These are phyloP conservation scores for Lasioglossum baleicum DNA, from an alignment of 1,140 invertebrate species.

Conservation along the genomic window DNA sequence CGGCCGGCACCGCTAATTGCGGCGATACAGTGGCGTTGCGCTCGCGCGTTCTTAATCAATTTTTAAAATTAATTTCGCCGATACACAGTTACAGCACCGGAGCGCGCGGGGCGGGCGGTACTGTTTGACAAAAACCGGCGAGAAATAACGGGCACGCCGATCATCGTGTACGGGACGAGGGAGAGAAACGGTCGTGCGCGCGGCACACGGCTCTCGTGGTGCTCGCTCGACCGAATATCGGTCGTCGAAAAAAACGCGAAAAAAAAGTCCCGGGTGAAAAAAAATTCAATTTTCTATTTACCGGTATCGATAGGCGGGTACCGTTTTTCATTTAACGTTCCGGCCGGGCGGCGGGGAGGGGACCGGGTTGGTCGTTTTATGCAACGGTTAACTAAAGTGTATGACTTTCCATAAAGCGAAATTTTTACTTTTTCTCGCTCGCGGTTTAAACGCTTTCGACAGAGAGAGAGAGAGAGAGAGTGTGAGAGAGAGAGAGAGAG, in stretches of 20 bases:
- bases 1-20: too few relatives aligned
- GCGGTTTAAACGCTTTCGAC: background rate
- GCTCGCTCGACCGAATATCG: background rate
- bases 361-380: background rate
- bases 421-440: conserved; percentile 20
- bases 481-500: too few relatives aligned
- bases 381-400: conserved; percentile 33
- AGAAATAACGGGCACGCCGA: background rate
- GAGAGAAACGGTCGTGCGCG: background rate
- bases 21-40: background rate
- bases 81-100: background rate
- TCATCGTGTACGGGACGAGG: too few relatives aligned
- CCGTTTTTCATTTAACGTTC: conserved; percentile 25
- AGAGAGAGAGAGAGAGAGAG: too few relatives aligned
- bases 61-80: background rate
- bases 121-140: too few relatives aligned
- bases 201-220: background rate
- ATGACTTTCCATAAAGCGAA: conserved; percentile 40
- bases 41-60: background rate
- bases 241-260: background rate
- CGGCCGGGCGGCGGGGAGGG: too few relatives aligned
- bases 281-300: conserved; percentile 23
- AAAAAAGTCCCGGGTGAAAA: too few relatives aligned
- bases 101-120: too few relatives aligned
- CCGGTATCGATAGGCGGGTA: background rate